Evolutionary conservation across 2,888 invertebrate species (phyloP).

Genomic region (Ephialtes manifestator): DNA sequence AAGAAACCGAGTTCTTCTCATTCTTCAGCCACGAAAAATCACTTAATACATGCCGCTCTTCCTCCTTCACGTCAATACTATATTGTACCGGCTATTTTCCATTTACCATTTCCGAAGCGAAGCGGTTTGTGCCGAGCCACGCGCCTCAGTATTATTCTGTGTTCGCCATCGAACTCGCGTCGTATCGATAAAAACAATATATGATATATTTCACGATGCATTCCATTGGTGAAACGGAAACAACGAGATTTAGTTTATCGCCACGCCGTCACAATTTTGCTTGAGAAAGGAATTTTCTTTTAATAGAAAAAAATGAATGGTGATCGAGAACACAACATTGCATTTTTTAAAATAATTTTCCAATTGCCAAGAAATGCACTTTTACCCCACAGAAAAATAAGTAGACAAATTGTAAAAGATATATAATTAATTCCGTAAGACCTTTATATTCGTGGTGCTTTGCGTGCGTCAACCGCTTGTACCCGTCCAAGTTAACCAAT

Average conservation of each 20-base stretch:
- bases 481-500: background rate
- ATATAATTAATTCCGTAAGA: too few species aligned
- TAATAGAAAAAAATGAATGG: too few species aligned
- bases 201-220: background rate
- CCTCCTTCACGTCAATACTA: slow-evolving; percentile 6
- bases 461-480: background rate
- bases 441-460: too few species aligned
- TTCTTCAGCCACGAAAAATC: slow-evolving; percentile 57
- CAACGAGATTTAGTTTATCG: background rate
- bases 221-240: background rate
- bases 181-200: background rate
- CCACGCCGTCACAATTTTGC: background rate
- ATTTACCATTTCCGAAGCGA: slow-evolving; percentile 10
- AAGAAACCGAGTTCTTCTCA: slow-evolving; percentile 32
- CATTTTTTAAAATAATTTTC: too few species aligned
- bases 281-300: too few species aligned
- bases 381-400: too few species aligned
- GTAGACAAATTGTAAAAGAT: too few species aligned
- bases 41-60: slow-evolving; percentile 35
- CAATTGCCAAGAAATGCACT: too few species aligned
- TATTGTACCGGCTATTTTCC: slow-evolving; percentile 4
- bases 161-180: background rate
- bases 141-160: background rate
- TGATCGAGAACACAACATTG: too few species aligned
- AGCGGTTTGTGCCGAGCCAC: slow-evolving; percentile 3